phyloP scores from a whole-genome alignment of 2,113 vertebrate species.

The Toxotes jaculatrix region DNA sequence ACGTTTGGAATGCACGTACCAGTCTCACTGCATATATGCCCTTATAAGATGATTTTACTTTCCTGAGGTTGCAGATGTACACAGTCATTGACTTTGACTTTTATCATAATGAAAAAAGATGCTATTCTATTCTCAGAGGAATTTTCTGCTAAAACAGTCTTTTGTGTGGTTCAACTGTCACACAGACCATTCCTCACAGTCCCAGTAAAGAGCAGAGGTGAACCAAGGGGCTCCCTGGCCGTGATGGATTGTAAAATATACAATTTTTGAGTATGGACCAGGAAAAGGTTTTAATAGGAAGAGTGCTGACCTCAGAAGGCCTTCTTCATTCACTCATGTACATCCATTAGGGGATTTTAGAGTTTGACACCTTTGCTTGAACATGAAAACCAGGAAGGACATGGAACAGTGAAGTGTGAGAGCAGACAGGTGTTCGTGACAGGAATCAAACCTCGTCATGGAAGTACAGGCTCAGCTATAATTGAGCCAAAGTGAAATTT shows the following conservation, averaged over 20 bases:
- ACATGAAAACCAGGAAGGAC: constrained; percentile 16
- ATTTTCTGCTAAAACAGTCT: constrained; percentile 24
- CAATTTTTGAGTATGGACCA: constrained; percentile 18
- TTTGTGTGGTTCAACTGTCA: constrained; percentile 36
- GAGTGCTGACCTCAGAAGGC: constrained; percentile 8
- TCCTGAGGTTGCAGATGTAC: constrained; percentile 7
- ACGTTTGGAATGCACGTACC: constrained; percentile 4
- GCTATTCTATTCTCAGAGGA: constrained; percentile 13
- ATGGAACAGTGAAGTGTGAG: constrained; percentile 3
- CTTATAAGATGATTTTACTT: constrained; percentile 35
- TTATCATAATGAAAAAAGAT: constrained; percentile 20
- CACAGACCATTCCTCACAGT: constrained; percentile 39
- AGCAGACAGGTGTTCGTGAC: constrained; percentile 9
- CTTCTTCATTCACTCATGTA: not conserved
- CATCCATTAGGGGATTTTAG: not conserved
- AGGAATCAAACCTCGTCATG: not conserved
- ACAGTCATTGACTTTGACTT: not conserved
- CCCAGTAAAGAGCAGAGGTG: constrained; percentile 26
- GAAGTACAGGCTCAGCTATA: constrained; percentile 15
- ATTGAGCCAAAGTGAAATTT: constrained; percentile 21
- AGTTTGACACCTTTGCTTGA: constrained; percentile 26
- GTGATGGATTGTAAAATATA: constrained; percentile 38
- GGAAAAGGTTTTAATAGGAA: constrained; percentile 25
- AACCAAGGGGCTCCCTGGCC: not conserved
- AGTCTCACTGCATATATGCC: not conserved